These are phyloP conservation scores for Gallinago jamesoni DNA, from an alignment of 2,113 vertebrate species.

Conservation along the genomic window DNA sequence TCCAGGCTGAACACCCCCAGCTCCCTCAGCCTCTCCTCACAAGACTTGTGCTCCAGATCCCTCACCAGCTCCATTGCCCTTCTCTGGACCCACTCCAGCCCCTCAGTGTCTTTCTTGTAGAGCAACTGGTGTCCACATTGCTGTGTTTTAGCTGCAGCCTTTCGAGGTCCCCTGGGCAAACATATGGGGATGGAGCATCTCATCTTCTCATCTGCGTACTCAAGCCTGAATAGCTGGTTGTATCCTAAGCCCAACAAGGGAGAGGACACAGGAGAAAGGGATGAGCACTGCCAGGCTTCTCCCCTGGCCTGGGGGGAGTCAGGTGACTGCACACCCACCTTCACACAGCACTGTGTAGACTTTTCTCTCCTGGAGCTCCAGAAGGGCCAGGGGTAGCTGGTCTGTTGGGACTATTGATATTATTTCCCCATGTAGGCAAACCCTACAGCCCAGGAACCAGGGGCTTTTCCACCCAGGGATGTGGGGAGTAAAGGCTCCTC, in stretches of 20 bases:
- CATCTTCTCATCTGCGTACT: background rate
- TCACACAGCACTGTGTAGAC: rapidly evolving
- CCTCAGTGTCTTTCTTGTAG: background rate
- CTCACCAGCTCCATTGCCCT: background rate
- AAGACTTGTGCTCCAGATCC: background rate
- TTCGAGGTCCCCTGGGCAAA: background rate
- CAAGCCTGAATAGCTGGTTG: background rate
- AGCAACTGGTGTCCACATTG: background rate
- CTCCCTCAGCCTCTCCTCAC: background rate
- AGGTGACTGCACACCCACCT: rapidly evolving
- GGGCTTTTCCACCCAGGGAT: background rate
- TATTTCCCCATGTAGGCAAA: background rate
- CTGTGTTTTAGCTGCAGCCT: background rate
- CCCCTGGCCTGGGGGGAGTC: background rate
- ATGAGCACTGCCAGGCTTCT: background rate
- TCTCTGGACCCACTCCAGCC: background rate
- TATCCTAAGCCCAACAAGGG: background rate
- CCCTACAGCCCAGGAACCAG: background rate
- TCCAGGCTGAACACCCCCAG: background rate
- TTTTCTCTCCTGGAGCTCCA: background rate
- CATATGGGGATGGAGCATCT: background rate
- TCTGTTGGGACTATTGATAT: background rate
- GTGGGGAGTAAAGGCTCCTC: background rate
- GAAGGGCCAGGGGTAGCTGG: background rate
- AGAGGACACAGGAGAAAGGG: background rate